Conservation (phyloP, 2,113 vertebrate species). For the Embiotoca jacksoni region DNA sequence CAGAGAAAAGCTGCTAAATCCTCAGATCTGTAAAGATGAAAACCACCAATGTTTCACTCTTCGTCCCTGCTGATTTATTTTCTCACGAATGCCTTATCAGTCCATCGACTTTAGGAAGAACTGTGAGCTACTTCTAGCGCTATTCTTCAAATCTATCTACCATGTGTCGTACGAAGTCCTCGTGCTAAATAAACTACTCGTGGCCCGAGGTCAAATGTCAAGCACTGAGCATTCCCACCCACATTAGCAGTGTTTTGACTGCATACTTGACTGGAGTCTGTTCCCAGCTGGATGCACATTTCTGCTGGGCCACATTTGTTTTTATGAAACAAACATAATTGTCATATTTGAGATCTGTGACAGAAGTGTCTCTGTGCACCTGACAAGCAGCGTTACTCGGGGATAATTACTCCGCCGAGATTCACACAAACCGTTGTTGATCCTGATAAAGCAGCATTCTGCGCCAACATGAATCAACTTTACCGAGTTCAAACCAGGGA, state of each 20-base stretch:
- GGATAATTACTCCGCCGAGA: conserved; percentile 42
- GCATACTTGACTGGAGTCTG: no score
- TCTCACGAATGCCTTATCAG: no score
- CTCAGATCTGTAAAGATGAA: no score
- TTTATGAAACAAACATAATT: not conserved
- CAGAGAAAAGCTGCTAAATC: no score
- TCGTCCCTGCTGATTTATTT: no score
- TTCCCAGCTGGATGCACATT: conserved; percentile 1
- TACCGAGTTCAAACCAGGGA: conserved; percentile 56
- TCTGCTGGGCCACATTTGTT: not conserved
- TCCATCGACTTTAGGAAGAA: no score
- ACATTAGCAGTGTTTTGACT: conserved; percentile 22
- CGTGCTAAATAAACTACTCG: conserved; percentile 5
- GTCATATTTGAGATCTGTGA: conserved; percentile 2
- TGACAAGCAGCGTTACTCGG: conserved; percentile 12
- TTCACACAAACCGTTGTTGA: conserved; percentile 9
- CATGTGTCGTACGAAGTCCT: not conserved
- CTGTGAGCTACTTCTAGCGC: no score
- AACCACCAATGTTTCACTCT: no score
- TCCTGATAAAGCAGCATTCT: conserved; percentile 10
- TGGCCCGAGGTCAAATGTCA: conserved; percentile 38
- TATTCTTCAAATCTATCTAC: not conserved
- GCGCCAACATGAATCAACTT: conserved; percentile 31
- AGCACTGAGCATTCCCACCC: conserved; percentile 25
- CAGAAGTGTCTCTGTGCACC: not conserved